Evolutionary conservation across 2,888 invertebrate genomes (phyloP).

Genomic region (Volucella inanis): DNA sequence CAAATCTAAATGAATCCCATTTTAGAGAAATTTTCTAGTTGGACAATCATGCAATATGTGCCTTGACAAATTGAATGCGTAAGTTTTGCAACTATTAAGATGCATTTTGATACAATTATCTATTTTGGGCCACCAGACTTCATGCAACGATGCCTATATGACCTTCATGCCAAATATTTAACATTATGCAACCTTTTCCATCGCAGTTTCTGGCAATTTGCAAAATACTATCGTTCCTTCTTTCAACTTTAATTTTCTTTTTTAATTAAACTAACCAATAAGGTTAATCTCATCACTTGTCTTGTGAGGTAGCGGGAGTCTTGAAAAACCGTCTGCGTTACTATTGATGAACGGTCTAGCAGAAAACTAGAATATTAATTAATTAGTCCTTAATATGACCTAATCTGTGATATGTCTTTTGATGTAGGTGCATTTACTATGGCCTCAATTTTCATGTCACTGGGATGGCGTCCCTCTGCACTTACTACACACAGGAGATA

Average conservation of each 20-base stretch:
- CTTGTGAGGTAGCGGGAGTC: not conserved
- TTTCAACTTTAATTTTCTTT: too few species aligned
- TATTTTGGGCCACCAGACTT: not conserved
- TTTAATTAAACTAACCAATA: too few species aligned
- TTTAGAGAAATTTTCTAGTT: not conserved
- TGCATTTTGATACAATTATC: not conserved
- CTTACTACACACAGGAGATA: constrained; percentile 22
- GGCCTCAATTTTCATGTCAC: constrained; percentile 32
- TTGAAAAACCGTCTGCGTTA: too few species aligned
- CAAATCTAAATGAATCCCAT: constrained; percentile 16
- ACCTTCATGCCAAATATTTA: too few species aligned
- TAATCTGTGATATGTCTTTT: constrained; percentile 20
- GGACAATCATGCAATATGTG: constrained; percentile 8
- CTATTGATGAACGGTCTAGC: not conserved
- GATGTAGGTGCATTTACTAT: constrained; percentile 21
- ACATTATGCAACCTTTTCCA: too few species aligned
- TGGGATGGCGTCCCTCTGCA: not conserved
- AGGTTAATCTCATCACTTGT: too few species aligned
- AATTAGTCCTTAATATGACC: constrained; percentile 25
- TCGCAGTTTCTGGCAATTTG: too few species aligned
- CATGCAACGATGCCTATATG: constrained; percentile 27
- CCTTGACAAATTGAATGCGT: not conserved
- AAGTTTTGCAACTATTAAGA: constrained; percentile 11
- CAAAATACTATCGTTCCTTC: too few species aligned
- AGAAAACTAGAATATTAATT: constrained; percentile 33